Evolutionary conservation across 2,888 invertebrate species (phyloP).

Genomic region (Cryptus armator): DNA sequence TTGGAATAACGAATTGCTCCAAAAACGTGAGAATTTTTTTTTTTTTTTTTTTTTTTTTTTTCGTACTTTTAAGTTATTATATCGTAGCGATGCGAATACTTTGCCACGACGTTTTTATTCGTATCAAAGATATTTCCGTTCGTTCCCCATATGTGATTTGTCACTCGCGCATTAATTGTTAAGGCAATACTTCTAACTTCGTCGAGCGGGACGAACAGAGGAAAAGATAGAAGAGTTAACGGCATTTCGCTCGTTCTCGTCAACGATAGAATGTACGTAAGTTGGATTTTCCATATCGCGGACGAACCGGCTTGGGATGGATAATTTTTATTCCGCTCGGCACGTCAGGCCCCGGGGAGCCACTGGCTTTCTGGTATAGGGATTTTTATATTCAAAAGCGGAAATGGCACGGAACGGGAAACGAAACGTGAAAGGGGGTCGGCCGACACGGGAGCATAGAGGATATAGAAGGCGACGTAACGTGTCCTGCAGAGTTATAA

Average conservation of each 20-base stretch:
- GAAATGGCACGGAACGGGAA: slow-evolving; percentile 43
- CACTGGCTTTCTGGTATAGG: slow-evolving; percentile 9
- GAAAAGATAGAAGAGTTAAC: not conserved
- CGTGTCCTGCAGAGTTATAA: slow-evolving; percentile 27
- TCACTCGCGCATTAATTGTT: not conserved
- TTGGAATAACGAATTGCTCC: no score
- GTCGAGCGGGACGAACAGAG: not conserved
- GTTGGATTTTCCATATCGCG: slow-evolving; percentile 46
- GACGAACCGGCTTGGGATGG: slow-evolving; percentile 33
- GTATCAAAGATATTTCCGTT: not conserved
- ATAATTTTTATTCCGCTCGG: slow-evolving; percentile 65
- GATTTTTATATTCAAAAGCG: slow-evolving; percentile 63
- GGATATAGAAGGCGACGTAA: slow-evolving; percentile 28
- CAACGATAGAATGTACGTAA: not conserved
- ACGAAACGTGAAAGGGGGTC: slow-evolving; percentile 30
- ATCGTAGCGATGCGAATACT: not conserved
- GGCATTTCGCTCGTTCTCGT: not conserved
- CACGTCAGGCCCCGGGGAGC: slow-evolving; percentile 25
- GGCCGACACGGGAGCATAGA: slow-evolving; percentile 20
- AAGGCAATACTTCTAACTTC: not conserved
- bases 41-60: no score
- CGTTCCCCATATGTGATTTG: not conserved
- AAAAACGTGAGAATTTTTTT: no score
- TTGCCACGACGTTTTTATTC: not conserved
- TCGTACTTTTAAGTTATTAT: no score